Evolutionary conservation across 2,113 vertebrate species (phyloP).

Genomic region (Nyctereutes procyonoides): DNA sequence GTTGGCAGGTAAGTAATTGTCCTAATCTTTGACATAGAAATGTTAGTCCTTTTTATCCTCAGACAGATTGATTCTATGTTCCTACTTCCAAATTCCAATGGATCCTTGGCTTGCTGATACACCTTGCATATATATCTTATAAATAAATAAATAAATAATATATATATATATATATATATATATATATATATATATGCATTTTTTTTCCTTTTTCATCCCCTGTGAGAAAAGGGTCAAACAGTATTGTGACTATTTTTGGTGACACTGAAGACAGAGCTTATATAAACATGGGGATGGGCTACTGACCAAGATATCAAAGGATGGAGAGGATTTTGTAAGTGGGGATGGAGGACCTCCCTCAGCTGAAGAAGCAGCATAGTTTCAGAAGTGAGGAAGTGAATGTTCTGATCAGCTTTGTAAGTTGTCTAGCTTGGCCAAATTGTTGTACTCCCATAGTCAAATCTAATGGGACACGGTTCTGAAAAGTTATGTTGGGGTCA

Average conservation of each 20-base stretch:
- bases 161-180: neutral
- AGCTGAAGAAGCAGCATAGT: neutral
- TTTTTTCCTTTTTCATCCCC: neutral
- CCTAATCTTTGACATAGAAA: neutral
- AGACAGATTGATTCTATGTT: neutral
- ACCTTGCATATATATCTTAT: neutral
- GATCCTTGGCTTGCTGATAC: neutral
- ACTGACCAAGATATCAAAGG: neutral
- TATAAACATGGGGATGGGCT: neutral
- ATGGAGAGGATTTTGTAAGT: neutral
- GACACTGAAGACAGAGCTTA: neutral
- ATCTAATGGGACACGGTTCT: neutral
- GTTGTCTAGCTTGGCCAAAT: neutral
- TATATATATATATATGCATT: neutral
- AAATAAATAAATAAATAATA: too few species aligned
- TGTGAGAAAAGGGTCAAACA: neutral
- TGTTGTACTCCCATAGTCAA: neutral
- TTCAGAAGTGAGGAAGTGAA: neutral
- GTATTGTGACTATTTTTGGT: neutral
- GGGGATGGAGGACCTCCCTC: neutral
- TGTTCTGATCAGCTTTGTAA: neutral
- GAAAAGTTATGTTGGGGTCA: neutral
- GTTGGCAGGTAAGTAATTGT: neutral
- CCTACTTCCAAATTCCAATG: neutral
- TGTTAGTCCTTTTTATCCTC: neutral